A percentile compares a stretch with the other conserved stretches of the same genome.
These are phyloP conservation scores for Drosophila miranda DNA, from an alignment of 1,140 invertebrate genomes.

Conservation along the genomic window DNA sequence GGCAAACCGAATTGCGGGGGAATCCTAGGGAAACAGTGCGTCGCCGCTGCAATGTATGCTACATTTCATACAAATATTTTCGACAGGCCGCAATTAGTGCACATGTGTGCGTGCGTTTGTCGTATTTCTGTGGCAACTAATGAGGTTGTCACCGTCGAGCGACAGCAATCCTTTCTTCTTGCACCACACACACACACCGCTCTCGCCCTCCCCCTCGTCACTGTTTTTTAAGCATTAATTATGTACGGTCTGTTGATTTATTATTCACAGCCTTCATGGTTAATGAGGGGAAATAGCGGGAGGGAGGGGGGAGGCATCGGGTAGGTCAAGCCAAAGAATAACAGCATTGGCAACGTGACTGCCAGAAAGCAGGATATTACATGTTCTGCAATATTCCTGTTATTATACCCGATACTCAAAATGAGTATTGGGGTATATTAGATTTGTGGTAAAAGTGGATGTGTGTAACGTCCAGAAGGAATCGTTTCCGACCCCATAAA, in stretches of 20 bases:
- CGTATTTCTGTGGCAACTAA: slow-evolving; percentile 39
- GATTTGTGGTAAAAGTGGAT: no score
- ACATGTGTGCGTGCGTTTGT: slow-evolving; percentile 2
- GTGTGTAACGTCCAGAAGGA: no score
- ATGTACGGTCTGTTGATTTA: slow-evolving; percentile 68
- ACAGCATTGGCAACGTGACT: slow-evolving; percentile 9
- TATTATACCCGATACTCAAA: no score
- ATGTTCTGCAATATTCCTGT: no score
- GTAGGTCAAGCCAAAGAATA: slow-evolving; percentile 19
- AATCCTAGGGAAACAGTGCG: neutral
- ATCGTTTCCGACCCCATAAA: no score
- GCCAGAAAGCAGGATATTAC: neutral
- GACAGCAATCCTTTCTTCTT: slow-evolving; percentile 41
- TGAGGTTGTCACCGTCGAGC: slow-evolving; percentile 43
- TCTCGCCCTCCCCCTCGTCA: neutral
- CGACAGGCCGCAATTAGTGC: slow-evolving; percentile 43
- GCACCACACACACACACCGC: no score
- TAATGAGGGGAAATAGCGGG: slow-evolving; percentile 25
- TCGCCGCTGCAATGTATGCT: slow-evolving; percentile 50
- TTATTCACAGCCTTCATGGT: slow-evolving; percentile 62
- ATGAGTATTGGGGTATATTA: no score
- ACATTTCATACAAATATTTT: slow-evolving; percentile 35
- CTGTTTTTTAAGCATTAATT: slow-evolving; percentile 64
- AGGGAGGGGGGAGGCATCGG: no score
- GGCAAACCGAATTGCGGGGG: slow-evolving; percentile 7